Evolutionary conservation across 2,797 vertebrate species (phyloP).

Genomic region (Scomberomorus guttatus): DNA sequence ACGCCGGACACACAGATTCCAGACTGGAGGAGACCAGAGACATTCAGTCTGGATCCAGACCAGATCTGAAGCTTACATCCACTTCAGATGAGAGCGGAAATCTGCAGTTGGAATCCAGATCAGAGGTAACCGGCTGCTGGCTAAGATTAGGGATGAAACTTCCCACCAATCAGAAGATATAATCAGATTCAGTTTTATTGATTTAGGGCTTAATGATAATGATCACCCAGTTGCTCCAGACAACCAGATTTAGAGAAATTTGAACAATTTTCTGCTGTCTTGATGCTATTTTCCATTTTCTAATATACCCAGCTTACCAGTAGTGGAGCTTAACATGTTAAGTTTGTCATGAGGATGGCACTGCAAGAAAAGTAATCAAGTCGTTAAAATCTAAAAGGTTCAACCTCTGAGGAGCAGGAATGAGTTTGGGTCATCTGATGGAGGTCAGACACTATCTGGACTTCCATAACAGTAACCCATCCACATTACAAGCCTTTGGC

Average conservation of each 20-base stretch:
- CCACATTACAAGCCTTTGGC: too few relatives aligned
- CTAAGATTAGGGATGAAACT: background rate
- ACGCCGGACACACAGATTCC: slow-evolving; percentile 42
- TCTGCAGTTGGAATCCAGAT: background rate
- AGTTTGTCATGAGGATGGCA: background rate
- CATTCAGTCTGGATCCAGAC: too few relatives aligned
- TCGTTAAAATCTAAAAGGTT: background rate
- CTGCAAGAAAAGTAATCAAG: background rate
- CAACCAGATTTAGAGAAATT: too few relatives aligned
- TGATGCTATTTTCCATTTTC: too few relatives aligned
- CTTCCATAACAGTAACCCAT: too few relatives aligned
- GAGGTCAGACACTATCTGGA: too few relatives aligned
- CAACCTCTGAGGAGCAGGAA: background rate
- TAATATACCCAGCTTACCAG: too few relatives aligned
- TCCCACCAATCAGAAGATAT: slow-evolving; percentile 53
- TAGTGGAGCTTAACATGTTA: too few relatives aligned
- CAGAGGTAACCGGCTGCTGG: background rate
- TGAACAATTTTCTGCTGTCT: too few relatives aligned
- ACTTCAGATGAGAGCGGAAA: background rate
- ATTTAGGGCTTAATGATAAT: too few relatives aligned
- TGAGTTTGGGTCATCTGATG: too few relatives aligned
- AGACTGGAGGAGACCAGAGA: slow-evolving; percentile 48
- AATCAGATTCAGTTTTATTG: background rate
- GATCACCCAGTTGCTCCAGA: too few relatives aligned
- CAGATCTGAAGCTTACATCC: background rate